A percentile compares a stretch with the other conserved stretches of the same genome.
These are phyloP conservation scores for Agrochola lota DNA, from an alignment of 2,888 invertebrate genomes.

Conservation along the genomic window DNA sequence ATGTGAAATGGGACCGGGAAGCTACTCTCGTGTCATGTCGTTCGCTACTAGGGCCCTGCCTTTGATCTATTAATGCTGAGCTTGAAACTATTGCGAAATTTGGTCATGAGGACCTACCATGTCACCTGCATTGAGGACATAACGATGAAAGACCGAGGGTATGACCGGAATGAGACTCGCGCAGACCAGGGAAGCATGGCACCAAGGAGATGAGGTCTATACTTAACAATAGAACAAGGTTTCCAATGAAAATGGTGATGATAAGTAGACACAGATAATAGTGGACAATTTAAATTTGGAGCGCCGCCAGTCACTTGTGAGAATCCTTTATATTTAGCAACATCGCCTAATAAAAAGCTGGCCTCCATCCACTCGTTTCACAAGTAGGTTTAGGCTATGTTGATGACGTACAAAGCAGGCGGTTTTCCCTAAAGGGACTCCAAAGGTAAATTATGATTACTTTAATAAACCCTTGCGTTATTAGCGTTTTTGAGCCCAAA, in stretches of 20 bases:
- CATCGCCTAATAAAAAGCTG: conserved; percentile 30
- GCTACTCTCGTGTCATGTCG: conserved; percentile 46
- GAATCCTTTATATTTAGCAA: conserved; percentile 32
- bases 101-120: not conserved
- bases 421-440: conserved; percentile 48
- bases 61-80: conserved; percentile 60
- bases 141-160: not conserved
- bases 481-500: conserved; percentile 25
- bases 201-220: not conserved
- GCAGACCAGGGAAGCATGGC: not conserved
- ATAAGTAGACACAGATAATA: conserved; percentile 5
- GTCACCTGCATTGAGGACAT: not conserved
- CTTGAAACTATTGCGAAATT: conserved; percentile 23
- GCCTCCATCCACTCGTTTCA: conserved; percentile 43
- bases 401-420: conserved; percentile 35
- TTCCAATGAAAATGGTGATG: not conserved
- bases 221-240: not conserved
- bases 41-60: conserved; percentile 25
- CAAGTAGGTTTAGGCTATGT: conserved; percentile 37
- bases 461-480: conserved; percentile 41
- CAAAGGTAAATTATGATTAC: conserved; percentile 55
- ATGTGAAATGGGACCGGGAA: conserved; percentile 65
- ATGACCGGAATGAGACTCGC: not conserved
- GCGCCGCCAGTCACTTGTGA: not conserved
- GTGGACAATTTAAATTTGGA: not conserved